Evolutionary conservation across 1,140 invertebrate genomes (phyloP).

Genomic region (Lithobius niger): DNA sequence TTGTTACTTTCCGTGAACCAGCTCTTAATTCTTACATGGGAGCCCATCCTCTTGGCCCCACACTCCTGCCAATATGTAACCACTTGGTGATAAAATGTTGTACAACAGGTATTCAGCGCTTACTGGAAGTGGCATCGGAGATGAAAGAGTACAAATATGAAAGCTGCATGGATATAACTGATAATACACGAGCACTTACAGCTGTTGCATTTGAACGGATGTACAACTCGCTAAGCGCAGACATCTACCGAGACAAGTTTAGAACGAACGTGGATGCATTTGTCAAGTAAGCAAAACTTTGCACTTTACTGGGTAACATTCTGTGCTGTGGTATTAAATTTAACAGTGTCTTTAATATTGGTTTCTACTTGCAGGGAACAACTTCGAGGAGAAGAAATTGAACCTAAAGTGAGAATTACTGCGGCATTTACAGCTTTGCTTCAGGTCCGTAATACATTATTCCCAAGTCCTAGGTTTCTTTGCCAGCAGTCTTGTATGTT

Average conservation of each 20-base stretch:
- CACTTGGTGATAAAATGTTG: not conserved
- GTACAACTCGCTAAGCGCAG: conserved; percentile 90
- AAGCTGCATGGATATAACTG: conserved; percentile 74
- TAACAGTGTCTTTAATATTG: not conserved
- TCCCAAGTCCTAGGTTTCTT: too few species aligned
- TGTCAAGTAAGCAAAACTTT: conserved; percentile 43
- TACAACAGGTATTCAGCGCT: conserved; percentile 41
- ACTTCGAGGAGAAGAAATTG: conserved; percentile 68
- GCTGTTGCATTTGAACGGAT: conserved; percentile 73
- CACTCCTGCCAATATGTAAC: too few species aligned
- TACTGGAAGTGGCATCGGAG: conserved; percentile 81
- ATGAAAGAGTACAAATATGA: conserved; percentile 79
- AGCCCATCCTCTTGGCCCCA: too few species aligned
- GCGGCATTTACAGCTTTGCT: conserved; percentile 82
- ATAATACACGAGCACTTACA: conserved; percentile 70
- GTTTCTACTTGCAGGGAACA: conserved; percentile 46
- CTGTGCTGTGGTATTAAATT: too few species aligned
- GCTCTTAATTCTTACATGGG: too few species aligned
- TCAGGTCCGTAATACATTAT: conserved; percentile 31
- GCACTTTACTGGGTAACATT: not conserved
- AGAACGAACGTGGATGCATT: conserved; percentile 68
- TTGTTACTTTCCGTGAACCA: too few species aligned
- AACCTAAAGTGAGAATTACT: conserved; percentile 75
- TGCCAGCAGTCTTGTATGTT: too few species aligned
- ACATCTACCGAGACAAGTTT: conserved; percentile 62